Base-by-base conservation (phyloP, 2,888 invertebrate species). In the Ditula angustiorana region DNA sequence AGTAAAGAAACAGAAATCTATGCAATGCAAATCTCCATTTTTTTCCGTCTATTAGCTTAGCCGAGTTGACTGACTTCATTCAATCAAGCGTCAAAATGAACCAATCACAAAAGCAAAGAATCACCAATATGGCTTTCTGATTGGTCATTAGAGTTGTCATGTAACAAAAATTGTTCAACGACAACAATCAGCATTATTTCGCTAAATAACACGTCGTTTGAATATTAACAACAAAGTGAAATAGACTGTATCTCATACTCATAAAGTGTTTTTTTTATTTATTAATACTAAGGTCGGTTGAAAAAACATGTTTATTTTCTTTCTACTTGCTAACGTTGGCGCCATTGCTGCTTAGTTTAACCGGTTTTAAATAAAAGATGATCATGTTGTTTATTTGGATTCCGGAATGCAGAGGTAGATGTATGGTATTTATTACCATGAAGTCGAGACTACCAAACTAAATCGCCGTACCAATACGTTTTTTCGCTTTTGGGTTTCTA, bases 11-110 rank as follows among this genome's bases (percentile, higher is more conserved):
- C 1, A 1, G 1, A 52, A 28, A 21, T 26, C 21, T 41, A 8
- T 0, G 13, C 37, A 46, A 24, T 44, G 33, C 41, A 41, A 49
- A 33, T 55, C 61, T 61, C 52, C 61, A 33, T 33, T 44, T 61
- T 44, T 13, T 59, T 49, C 19, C 3, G 8, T 37, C 16, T 16
- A 11, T 46, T 44, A 21, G 44, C 21, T 21, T 19, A 21, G 2
- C 11, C 23, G n/a, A 23, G n/a, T 46, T n/a, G 21, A n/a, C 23
- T 8, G 41, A 19, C 2, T 46, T n/a, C 4, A 23, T 46, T 46
- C 23, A 2, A 23, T 23, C 23, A n/a, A 11, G 44, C 19, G 8
- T 19, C 10, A 7, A 1, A 21, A 44, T 10, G 0, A 11, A 44
- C 57, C 41, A 60, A 61, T 61, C 28, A 52, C 28, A 11, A 19